These are phyloP conservation scores for Andrena trimmerana DNA, from an alignment of 2,888 invertebrate genomes.

Conservation along the genomic window DNA sequence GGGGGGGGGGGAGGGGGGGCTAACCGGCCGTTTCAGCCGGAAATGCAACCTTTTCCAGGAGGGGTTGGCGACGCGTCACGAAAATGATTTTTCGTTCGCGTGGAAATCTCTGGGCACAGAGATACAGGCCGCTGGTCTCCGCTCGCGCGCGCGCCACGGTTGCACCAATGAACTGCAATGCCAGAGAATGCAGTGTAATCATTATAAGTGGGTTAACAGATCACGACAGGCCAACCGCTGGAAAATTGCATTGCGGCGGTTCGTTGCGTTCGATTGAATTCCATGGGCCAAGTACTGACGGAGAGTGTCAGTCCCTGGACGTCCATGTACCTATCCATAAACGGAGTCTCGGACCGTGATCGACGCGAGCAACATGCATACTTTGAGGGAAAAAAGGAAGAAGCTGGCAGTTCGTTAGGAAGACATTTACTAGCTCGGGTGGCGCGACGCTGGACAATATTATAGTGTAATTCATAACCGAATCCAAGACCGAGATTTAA, in stretches of 20 bases:
- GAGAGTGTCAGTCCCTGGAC: conserved; percentile 34
- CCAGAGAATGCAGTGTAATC: conserved; percentile 65
- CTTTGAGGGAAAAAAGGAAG: too few relatives aligned
- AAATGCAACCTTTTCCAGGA: conserved; percentile 9
- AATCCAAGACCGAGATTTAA: too few relatives aligned
- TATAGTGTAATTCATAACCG: too few relatives aligned
- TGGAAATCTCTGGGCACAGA: conserved; percentile 11
- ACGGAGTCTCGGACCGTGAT: not conserved
- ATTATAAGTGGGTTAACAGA: conserved; percentile 72
- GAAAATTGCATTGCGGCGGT: conserved; percentile 68
- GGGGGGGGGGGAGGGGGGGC: not conserved
- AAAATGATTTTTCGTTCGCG: conserved; percentile 4
- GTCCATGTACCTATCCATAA: conserved; percentile 37
- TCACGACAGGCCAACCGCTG: conserved; percentile 66
- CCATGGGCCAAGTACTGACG: conserved; percentile 46
- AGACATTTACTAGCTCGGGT: too few relatives aligned
- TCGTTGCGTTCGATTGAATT: conserved; percentile 70
- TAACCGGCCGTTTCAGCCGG: conserved; percentile 23
- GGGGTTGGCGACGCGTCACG: not conserved
- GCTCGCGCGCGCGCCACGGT: not conserved
- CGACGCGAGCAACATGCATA: not conserved
- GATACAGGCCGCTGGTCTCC: not conserved
- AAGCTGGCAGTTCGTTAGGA: too few relatives aligned
- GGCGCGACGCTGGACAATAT: too few relatives aligned
- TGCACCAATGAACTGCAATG: conserved; percentile 48